These are phyloP conservation scores for Poecilia latipinna DNA, from an alignment of 2,113 vertebrate genomes.

Conservation along the genomic window DNA sequence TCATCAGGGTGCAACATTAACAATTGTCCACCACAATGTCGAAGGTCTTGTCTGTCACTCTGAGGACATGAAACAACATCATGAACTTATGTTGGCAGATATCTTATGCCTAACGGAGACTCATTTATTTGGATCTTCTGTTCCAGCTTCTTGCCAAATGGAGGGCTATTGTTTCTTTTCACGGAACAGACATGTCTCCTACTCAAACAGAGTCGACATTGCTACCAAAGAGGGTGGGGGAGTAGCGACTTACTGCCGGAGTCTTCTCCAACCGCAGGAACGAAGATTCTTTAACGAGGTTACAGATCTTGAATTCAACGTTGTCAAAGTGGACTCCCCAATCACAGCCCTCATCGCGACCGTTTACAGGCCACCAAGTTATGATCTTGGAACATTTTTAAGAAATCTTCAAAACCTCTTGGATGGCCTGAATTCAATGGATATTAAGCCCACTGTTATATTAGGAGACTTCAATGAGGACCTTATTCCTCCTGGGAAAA, in stretches of 20 bases:
- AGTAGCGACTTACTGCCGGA: background rate
- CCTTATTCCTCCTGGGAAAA: too few species aligned
- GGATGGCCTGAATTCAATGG: too few species aligned
- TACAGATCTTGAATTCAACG: too few species aligned
- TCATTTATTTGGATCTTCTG: background rate
- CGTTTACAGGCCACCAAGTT: too few species aligned
- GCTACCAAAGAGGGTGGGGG: background rate
- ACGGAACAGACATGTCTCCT: conserved; percentile 6
- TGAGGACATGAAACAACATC: conserved; percentile 5
- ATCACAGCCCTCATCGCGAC: too few species aligned
- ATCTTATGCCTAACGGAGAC: conserved; percentile 16
- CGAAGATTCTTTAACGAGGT: background rate
- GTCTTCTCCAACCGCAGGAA: background rate
- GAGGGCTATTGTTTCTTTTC: background rate
- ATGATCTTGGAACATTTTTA: too few species aligned
- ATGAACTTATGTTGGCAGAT: conserved; percentile 1
- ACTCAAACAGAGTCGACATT: background rate
- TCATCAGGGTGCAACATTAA: too few species aligned
- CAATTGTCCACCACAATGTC: background rate
- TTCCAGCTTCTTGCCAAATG: background rate
- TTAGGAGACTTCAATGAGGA: too few species aligned
- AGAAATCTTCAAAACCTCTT: too few species aligned
- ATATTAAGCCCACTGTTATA: too few species aligned
- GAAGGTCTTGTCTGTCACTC: background rate
- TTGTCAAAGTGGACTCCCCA: too few species aligned